Evolutionary conservation across 2,888 invertebrate species (phyloP).

Genomic region (Drosophila peninsularis): DNA sequence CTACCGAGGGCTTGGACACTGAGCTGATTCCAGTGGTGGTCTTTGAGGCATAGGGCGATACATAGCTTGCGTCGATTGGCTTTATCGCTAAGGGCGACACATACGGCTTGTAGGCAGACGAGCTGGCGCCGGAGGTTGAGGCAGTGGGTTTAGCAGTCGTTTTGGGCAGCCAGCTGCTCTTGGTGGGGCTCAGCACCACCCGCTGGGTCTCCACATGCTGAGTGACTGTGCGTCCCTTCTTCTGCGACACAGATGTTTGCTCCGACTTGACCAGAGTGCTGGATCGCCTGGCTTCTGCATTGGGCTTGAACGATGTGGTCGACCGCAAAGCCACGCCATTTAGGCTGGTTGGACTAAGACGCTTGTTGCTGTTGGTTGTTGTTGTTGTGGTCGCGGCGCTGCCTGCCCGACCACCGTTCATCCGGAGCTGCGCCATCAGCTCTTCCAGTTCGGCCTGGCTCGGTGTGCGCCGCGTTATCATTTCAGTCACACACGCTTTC

Average conservation of each 20-base stretch:
- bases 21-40: background rate
- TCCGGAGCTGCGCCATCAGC: background rate
- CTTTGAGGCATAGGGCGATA: constrained; percentile 23
- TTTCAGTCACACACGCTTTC: constrained; percentile 46
- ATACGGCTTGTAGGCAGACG: constrained; percentile 12
- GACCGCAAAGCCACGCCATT: constrained; percentile 12
- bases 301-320: constrained; percentile 16
- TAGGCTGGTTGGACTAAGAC: background rate
- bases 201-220: constrained; percentile 65
- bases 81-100: background rate
- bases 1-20: background rate
- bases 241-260: constrained; percentile 75
- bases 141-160: background rate
- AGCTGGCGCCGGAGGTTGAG: background rate
- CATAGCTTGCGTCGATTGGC: constrained; percentile 1
- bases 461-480: constrained; percentile 1
- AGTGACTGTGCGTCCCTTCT: constrained; percentile 73
- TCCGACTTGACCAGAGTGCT: constrained; percentile 53
- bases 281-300: constrained; percentile 7
- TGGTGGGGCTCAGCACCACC: constrained; percentile 2
- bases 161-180: background rate
- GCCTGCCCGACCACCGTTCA: background rate
- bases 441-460: constrained; percentile 59
- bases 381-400: background rate
- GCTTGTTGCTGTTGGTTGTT: constrained; percentile 21